Evolutionary conservation across 1,140 invertebrate species (phyloP).

Genomic region (Drosophila tsacasi): DNA sequence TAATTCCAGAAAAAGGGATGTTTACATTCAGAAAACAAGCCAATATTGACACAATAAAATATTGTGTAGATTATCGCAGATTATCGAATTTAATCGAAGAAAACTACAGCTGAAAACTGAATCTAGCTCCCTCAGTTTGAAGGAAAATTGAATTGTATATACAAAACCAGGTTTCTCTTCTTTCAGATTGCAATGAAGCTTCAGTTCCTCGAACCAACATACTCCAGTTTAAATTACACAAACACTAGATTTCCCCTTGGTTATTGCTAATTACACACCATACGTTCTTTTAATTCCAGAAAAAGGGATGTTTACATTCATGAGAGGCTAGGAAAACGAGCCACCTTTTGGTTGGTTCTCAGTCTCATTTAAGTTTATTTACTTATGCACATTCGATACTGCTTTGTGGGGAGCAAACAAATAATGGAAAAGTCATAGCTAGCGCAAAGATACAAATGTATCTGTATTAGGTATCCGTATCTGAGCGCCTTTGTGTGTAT

Average conservation of each 20-base stretch:
- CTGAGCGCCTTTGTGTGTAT: constrained; percentile 14
- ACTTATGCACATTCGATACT: constrained; percentile 38
- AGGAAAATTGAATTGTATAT: too few relatives aligned
- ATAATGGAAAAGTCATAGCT: constrained; percentile 22
- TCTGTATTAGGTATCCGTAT: constrained; percentile 16
- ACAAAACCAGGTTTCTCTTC: not conserved
- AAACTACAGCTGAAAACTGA: not conserved
- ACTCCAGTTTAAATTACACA: not conserved
- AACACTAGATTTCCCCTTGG: not conserved
- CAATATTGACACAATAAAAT: too few relatives aligned
- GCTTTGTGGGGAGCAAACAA: constrained; percentile 10
- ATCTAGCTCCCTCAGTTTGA: too few relatives aligned
- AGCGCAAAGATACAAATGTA: constrained; percentile 31
- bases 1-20: not conserved
- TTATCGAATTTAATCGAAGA: not conserved
- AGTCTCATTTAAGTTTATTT: constrained; percentile 31
- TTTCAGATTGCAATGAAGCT: too few relatives aligned
- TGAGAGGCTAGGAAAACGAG: not conserved
- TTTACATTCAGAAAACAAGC: constrained; percentile 4
- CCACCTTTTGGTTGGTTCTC: not conserved
- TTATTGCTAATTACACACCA: not conserved
- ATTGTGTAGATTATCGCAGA: too few relatives aligned
- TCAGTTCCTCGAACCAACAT: not conserved
- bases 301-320: constrained; percentile 3
- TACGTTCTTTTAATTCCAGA: not conserved